A percentile compares a stretch with the other conserved stretches of the same genome.
Evolutionary conservation across 2,888 invertebrate genomes (phyloP).

Genomic region (Tipula lateralis): DNA sequence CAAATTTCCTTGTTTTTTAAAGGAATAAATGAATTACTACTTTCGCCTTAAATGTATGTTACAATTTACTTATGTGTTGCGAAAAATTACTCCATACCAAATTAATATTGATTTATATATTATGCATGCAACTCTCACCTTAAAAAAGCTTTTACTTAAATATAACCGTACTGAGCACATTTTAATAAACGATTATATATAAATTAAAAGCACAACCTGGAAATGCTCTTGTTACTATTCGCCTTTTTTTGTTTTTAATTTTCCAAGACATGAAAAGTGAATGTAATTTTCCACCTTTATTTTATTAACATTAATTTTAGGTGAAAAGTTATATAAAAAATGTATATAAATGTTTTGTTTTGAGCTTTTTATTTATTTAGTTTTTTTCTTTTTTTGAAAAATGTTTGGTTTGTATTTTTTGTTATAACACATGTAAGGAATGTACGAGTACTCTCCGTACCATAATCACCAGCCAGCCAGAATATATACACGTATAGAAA

Average conservation of each 20-base stretch:
- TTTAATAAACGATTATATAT: background rate
- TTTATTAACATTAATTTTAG: background rate
- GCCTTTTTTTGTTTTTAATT: background rate
- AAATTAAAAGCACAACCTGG: conserved; percentile 1
- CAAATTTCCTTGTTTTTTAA: no score
- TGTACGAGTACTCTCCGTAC: background rate
- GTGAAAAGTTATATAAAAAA: conserved; percentile 11
- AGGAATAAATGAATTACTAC: no score
- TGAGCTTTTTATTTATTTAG: background rate
- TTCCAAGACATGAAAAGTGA: background rate
- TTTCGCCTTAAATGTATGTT: no score
- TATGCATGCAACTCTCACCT: no score
- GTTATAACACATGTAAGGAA: background rate
- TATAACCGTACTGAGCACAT: no score
- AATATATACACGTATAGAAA: background rate
- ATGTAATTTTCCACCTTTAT: background rate
- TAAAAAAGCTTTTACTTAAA: no score
- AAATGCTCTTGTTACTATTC: background rate
- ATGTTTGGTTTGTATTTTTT: background rate
- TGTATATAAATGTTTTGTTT: background rate
- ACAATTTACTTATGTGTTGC: no score
- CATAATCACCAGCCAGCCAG: background rate
- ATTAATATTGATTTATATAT: no score
- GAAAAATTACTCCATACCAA: no score
- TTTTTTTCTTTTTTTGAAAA: background rate